Base-by-base conservation (phyloP, 2,113 vertebrate species). In the Dinomys branickii region DNA sequence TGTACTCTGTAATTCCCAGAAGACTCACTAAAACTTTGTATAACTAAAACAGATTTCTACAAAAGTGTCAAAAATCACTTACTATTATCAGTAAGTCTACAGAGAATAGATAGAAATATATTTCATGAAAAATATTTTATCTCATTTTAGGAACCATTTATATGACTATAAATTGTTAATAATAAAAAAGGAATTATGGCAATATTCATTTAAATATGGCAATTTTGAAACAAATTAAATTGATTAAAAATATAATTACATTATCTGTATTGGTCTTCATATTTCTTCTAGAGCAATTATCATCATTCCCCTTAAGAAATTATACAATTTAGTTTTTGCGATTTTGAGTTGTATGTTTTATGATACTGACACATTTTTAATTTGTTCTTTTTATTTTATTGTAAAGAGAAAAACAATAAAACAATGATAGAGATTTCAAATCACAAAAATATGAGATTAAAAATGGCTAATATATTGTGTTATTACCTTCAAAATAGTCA, bases 151-250 rank as follows among this genome's bases (percentile, higher is more conserved):
- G 19, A 75, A 85, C 77, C 56, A 94, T 82, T 67, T 88, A 87
- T 91, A 61, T 84, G n/a, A 83, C 33, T 90, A 5, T 59, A 96
- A 65, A 90, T 50, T 50, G 94, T 96, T 85, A 97, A 92, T 63
- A 87, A 87, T 7, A 54, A 86, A 97, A 97, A 92, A 71, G 33
- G 44, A 69, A 59, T 12, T 83, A 17, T 78, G 44, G 44, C 93
- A 95, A 90, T 58, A 97, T 10, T 19, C 89, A 85, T 75, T 94
- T 91, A 94, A n/a, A 84, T 75, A 73, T 73, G 13, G 20, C 20
- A 92, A 93, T 91, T 96, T 94, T 47, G 84, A 96, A 96, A 88
- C 24, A 86, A 88, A 90, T 81, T 92, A 80, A 95, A 82, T 96
- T 95, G 95, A 94, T 96, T 94, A 85, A 85, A 95, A 94, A 85